Percentiles rank a stretch among this genome's conserved stretches.
Conservation (phyloP, 2,888 invertebrate genomes). For the Cerastis rubricosa region DNA sequence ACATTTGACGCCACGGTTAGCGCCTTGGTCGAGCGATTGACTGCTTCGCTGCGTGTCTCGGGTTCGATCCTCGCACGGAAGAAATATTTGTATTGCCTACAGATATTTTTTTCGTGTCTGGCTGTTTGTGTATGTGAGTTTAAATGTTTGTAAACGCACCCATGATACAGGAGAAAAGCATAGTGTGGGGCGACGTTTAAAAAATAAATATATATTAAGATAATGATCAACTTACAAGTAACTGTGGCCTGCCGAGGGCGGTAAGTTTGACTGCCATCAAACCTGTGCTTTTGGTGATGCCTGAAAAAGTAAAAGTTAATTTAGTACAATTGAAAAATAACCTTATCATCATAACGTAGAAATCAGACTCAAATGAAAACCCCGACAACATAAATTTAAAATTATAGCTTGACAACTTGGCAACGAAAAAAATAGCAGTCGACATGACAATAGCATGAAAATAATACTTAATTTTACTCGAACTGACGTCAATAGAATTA, state of each 20-base stretch:
- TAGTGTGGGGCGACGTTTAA: too few species aligned
- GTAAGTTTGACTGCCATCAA: conserved; percentile 99
- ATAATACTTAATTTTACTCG: not conserved
- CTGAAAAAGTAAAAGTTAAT: conserved; percentile 88
- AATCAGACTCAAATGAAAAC: not conserved
- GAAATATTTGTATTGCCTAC: too few species aligned
- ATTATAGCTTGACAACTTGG: conserved; percentile 5
- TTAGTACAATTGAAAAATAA: not conserved
- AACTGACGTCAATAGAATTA: not conserved
- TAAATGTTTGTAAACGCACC: too few species aligned
- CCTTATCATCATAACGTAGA: not conserved
- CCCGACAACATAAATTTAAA: not conserved
- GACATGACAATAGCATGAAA: not conserved
- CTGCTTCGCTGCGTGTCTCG: too few species aligned
- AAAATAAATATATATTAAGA: too few species aligned
- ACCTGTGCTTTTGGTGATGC: conserved; percentile 97
- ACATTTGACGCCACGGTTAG: too few species aligned
- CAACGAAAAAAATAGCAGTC: not conserved
- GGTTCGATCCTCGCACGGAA: too few species aligned
- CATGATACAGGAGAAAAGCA: too few species aligned
- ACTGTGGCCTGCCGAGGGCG: conserved; percentile 98
- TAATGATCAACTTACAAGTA: conserved; percentile 93
- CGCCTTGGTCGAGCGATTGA: too few species aligned
- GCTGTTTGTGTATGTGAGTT: too few species aligned
- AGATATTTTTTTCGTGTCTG: too few species aligned